Conservation (phyloP, 2,888 invertebrate species). For the Phymatocera aterrima region DNA sequence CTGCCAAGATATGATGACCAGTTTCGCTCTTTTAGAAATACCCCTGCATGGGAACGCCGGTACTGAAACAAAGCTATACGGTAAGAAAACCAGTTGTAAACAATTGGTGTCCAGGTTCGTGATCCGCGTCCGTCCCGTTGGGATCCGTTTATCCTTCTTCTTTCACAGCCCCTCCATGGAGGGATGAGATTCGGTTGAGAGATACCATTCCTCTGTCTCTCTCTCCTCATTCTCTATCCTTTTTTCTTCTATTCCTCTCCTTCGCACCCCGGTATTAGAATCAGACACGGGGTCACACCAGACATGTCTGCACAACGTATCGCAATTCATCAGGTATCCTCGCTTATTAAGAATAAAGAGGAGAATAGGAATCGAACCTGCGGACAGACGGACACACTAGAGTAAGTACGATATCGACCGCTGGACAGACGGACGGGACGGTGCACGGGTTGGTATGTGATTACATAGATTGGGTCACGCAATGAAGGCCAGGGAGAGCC, state of each 20-base stretch:
- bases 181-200: constrained; percentile 8
- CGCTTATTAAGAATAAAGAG: no score
- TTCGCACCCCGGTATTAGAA: no score
- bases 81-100: constrained; percentile 23
- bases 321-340: no score
- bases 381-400: background rate
- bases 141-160: background rate
- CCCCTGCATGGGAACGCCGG: background rate
- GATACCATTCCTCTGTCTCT: background rate
- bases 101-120: background rate
- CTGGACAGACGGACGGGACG: background rate
- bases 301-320: no score
- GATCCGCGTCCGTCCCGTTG: background rate
- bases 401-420: constrained; percentile 26
- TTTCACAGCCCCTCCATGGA: background rate
- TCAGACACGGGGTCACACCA: no score
- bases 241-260: background rate
- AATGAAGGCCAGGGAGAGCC: constrained; percentile 13
- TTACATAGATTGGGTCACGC: constrained; percentile 41
- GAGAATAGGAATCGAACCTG: background rate
- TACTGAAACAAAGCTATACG: background rate
- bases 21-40: background rate
- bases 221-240: background rate
- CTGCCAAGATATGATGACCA: background rate
- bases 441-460: constrained; percentile 30